Evolutionary conservation across 2,888 invertebrate species (phyloP).

Genomic region (Neoaliturus tenellus): DNA sequence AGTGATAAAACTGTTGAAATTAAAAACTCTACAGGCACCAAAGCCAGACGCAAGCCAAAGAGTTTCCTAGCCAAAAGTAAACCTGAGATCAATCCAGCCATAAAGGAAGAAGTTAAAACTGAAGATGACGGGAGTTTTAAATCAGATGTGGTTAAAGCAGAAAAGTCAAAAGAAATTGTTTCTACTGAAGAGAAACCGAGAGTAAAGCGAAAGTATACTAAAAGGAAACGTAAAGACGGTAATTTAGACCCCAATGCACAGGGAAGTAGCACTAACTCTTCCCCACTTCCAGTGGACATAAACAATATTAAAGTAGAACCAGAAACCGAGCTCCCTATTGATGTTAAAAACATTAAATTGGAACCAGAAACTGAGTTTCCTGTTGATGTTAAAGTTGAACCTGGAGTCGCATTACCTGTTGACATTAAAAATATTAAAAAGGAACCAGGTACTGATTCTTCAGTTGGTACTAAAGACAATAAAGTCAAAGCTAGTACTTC

Average conservation of each 20-base stretch:
- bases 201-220: constrained; percentile 30
- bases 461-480: neutral
- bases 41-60: neutral
- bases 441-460: too few species aligned
- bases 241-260: neutral
- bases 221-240: constrained; percentile 17
- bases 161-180: neutral
- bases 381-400: neutral
- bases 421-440: neutral
- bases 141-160: neutral
- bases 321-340: neutral
- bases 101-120: neutral
- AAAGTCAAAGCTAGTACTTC: too few species aligned
- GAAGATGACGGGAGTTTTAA: constrained; percentile 11
- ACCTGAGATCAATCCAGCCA: neutral
- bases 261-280: neutral
- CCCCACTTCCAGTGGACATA: neutral
- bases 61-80: neutral
- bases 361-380: neutral
- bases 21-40: neutral
- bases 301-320: constrained; percentile 4
- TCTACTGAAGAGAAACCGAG: neutral
- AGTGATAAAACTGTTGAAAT: neutral
- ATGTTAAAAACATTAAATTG: neutral
- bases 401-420: neutral